A percentile compares a stretch with the other conserved stretches of the same genome.
Evolutionary conservation across 2,797 vertebrate genomes (phyloP).

Genomic region (Cheirogaleus major): DNA sequence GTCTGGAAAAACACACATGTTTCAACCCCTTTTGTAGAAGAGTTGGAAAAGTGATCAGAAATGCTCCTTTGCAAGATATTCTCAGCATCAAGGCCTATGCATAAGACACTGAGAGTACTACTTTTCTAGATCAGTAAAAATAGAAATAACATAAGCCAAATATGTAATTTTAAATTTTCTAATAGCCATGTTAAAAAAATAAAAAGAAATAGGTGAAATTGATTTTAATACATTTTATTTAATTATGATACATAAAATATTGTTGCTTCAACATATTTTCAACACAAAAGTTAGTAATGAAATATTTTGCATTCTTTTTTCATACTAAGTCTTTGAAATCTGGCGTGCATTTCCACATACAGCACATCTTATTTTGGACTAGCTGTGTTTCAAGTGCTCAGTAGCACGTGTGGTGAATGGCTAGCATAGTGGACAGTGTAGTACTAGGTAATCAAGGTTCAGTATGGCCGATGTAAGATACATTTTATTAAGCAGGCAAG

Average conservation of each 20-base stretch:
- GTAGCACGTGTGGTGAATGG: no score
- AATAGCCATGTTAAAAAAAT: not conserved
- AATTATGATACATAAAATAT: not conserved
- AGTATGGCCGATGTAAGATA: not conserved
- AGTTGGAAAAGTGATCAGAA: not conserved
- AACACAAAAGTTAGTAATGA: not conserved
- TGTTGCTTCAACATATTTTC: not conserved
- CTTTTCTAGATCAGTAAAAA: slow-evolving; percentile 4
- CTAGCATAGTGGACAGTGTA: no score
- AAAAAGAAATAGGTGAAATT: not conserved
- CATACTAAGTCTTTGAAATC: not conserved
- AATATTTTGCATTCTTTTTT: not conserved
- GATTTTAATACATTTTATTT: slow-evolving; percentile 12
- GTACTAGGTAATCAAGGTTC: not conserved
- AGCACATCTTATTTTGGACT: not conserved
- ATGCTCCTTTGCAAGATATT: not conserved
- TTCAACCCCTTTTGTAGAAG: not conserved
- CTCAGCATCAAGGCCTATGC: not conserved
- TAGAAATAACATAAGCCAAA: not conserved
- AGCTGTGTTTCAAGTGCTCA: not conserved
- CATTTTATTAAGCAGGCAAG: not conserved
- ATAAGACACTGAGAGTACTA: not conserved
- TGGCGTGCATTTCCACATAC: not conserved
- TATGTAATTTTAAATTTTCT: not conserved
- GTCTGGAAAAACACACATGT: not conserved